A percentile compares a stretch with the other conserved stretches of the same genome.
These are phyloP conservation scores for Condylostylus longicornis DNA, from an alignment of 1,140 invertebrate species.

Conservation along the genomic window DNA sequence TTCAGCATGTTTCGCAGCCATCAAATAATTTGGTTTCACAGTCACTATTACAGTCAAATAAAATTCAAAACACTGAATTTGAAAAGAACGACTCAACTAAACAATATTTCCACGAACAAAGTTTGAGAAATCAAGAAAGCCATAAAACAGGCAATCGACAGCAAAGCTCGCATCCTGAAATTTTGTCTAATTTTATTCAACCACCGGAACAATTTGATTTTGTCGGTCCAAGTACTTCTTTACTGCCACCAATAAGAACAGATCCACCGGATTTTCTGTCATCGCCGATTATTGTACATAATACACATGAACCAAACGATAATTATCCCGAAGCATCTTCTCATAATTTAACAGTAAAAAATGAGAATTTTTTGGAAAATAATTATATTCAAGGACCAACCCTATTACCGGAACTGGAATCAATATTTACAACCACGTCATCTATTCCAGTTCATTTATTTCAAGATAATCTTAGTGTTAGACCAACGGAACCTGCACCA, in stretches of 20 bases:
- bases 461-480: not conserved
- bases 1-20: no score
- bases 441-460: slow-evolving; percentile 1
- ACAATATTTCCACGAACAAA: no score
- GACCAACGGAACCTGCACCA: not conserved
- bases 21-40: no score
- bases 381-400: not conserved
- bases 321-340: slow-evolving; percentile 8
- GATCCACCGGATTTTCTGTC: not conserved
- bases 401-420: not conserved
- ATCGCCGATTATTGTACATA: not conserved
- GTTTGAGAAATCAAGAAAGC: no score
- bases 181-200: no score
- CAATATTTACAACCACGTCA: not conserved
- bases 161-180: no score
- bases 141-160: slow-evolving; percentile 6
- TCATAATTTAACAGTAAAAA: slow-evolving; percentile 2
- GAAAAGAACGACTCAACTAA: no score
- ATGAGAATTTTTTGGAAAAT: not conserved
- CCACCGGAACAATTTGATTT: no score
- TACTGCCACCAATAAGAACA: not conserved
- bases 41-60: no score
- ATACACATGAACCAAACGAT: not conserved
- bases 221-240: no score
- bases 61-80: no score